A percentile compares a stretch with the other conserved stretches of the same genome.
phyloP scores from a whole-genome alignment of 2,888 invertebrate genomes.

The Heliothis peltigera region DNA sequence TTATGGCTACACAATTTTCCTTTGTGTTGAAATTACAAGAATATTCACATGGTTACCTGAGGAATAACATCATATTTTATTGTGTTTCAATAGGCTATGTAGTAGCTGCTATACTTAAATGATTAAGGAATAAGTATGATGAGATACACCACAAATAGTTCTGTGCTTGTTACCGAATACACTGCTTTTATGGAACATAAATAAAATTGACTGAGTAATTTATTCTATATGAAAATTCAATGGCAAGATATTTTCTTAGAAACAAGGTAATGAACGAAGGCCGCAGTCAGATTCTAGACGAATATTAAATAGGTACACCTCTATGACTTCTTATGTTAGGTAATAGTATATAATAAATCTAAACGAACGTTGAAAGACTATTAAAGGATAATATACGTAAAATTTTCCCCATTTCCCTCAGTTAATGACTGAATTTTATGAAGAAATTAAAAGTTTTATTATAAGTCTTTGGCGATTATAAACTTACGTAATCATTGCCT shows the following conservation, averaged over 20 bases:
- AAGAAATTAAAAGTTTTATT: too few relatives aligned
- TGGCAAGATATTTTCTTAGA: too few relatives aligned
- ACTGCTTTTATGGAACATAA: conserved; percentile 4
- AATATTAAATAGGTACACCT: too few relatives aligned
- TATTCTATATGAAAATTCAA: conserved; percentile 14
- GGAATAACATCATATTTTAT: conserved; percentile 33
- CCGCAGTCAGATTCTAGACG: neutral
- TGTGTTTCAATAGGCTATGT: conserved; percentile 31
- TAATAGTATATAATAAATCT: too few relatives aligned
- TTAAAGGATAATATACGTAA: too few relatives aligned
- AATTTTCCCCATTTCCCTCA: too few relatives aligned
- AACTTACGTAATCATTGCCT: neutral
- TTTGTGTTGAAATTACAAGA: conserved; percentile 52
- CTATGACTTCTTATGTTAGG: too few relatives aligned
- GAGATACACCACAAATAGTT: conserved; percentile 5
- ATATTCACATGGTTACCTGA: conserved; percentile 44
- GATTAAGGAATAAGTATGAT: neutral
- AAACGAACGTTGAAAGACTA: too few relatives aligned
- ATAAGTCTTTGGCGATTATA: too few relatives aligned
- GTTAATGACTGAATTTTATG: too few relatives aligned
- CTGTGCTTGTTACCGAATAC: neutral
- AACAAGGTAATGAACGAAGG: too few relatives aligned
- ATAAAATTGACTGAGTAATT: conserved; percentile 1
- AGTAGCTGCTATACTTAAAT: neutral
- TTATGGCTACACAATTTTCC: conserved; percentile 41